Evolutionary conservation across 2,797 vertebrate species (phyloP), one percentile per base, ranked within the genome.

Genomic region (Microctenopoma stevenorrisi): DNA sequence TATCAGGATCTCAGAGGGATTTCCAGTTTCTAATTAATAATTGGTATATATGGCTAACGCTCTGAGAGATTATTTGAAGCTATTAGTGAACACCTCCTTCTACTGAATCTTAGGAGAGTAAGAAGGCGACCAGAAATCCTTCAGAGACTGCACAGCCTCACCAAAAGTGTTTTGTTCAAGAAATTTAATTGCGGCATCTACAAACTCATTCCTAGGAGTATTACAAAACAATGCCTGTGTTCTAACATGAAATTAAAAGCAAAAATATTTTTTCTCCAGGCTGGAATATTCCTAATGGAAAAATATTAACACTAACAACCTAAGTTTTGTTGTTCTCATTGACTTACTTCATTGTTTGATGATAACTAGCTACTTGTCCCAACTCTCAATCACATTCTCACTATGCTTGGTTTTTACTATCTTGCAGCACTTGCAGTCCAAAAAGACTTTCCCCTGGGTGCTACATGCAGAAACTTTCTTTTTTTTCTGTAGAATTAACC

Each of bases 111-210:
- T 61, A 48, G 53, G 78, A 79, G 82, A 78, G 69, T 86, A 76
- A 77, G 76, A 83, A 86, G 72, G 87, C 83, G 74, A 86, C 78
- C 47, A 25, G 58, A 52, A 83, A 55, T 88, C 88, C 89, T 74
- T 42, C 18, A 74, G 93, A 92, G 90, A 91, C 47, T 51, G 40
- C 67, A 76, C 82, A 68, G 72, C 82, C 44, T 52, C 82, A 83
- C 85, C 83, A 82, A 89, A 78, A 88, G 83, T 86, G 86, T 93
- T 93, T 90, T 94, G 88, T 91, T 90, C 83, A 66, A 81, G 87
- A 93, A 91, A 94, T 93, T 89, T 93, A 94, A 94, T 94, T 94
- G 92, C 87, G 42, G 85, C 83, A 89, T 92, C 91, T 89, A 90
- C 87, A 90, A 87, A 86, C 85, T 68, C 85, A 89, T 88, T 92